Conservation (phyloP, 2,113 vertebrate species). For the Apeltes quadracus region DNA sequence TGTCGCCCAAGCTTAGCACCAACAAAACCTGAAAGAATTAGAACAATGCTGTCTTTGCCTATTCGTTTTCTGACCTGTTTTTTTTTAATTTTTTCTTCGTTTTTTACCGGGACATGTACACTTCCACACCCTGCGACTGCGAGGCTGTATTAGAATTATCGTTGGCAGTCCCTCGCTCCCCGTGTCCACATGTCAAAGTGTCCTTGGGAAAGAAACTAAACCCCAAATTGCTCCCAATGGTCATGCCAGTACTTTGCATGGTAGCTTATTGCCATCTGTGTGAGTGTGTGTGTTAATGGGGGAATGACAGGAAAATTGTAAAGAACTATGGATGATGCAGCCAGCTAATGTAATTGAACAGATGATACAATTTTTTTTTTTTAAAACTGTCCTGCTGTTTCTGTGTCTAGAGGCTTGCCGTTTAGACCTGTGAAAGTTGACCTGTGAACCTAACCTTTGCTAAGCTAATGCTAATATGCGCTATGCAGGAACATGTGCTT, state of each 20-base stretch:
- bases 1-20: neutral
- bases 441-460: neutral
- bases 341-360: neutral
- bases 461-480: neutral
- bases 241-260: neutral
- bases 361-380: conserved; percentile 5
- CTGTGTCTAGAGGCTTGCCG: neutral
- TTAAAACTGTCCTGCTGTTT: neutral
- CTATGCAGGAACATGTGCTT: neutral
- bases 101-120: neutral
- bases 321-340: neutral
- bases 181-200: neutral
- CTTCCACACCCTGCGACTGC: neutral
- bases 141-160: neutral
- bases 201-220: neutral
- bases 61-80: neutral
- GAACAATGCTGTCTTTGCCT: neutral
- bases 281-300: neutral
- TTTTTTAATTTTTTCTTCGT: neutral
- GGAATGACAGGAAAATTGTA: neutral
- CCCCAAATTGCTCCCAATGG: neutral
- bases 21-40: neutral
- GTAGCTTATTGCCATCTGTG: neutral
- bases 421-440: neutral
- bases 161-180: neutral